Conservation (phyloP, 2,888 invertebrate genomes). For the Polylopha cassiicola region DNA sequence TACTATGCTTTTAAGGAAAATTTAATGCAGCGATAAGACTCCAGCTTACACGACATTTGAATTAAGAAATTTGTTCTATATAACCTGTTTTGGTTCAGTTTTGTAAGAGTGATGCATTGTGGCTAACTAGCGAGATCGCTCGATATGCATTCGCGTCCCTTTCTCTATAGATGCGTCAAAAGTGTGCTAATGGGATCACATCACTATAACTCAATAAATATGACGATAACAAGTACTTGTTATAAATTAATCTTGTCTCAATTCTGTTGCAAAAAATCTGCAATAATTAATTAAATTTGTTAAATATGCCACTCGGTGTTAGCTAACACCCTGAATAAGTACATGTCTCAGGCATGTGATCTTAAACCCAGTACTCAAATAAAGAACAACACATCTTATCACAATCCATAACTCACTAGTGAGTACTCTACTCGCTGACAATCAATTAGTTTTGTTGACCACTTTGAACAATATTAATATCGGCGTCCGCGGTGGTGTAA, state of each 20-base stretch:
- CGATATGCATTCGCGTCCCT: slow-evolving; percentile 4
- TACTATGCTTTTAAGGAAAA: slow-evolving; percentile 18
- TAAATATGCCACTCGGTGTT: no score
- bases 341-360: no score
- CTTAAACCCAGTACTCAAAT: no score
- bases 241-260: no score
- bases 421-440: slow-evolving; percentile 17
- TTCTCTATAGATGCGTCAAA: background rate
- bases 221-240: no score
- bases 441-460: slow-evolving; percentile 22
- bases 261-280: no score
- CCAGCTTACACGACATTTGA: slow-evolving; percentile 23
- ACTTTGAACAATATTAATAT: slow-evolving; percentile 20
- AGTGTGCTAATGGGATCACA: background rate
- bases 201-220: no score
- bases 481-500: slow-evolving; percentile 14
- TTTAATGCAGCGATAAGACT: slow-evolving; percentile 17
- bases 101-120: slow-evolving; percentile 19
- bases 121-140: slow-evolving; percentile 11
- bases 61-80: slow-evolving; percentile 37
- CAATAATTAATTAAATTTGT: no score
- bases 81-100: slow-evolving; percentile 26
- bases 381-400: slow-evolving; percentile 15
- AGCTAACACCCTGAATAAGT: no score
- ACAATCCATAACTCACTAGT: slow-evolving; percentile 16